Base-by-base conservation (phyloP, 2,888 invertebrate species). In the Pyrocoelia pectoralis region DNA sequence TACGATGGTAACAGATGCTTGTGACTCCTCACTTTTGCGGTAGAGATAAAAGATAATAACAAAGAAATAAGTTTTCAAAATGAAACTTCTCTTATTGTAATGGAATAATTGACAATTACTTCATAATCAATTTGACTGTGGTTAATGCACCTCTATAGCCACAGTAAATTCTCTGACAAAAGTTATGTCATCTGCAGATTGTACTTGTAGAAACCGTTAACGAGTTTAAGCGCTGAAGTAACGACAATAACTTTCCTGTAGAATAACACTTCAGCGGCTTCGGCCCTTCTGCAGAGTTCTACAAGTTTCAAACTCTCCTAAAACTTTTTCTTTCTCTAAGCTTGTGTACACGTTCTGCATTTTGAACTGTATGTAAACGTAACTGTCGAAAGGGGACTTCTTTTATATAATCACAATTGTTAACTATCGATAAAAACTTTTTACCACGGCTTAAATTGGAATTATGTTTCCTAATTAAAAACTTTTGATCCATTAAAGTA, bases 151-250 rank as follows among this genome's bases (percentile, higher is more conserved):
- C 58, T 59, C 40, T 55, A 29, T 46, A 50, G 38, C 51, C 24
- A 55, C 58, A 54, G 58, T 55, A 59, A 63, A 63, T 50, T 49
- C 24, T 40, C 41, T 17, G 55, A 59, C 63, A 63, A 58, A 63
- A 63, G 58, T 63, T 58, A 56, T 61, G 63, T 63, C 63, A 63
- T 52, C 65, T 65, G 65, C 65, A 65, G 65, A 56, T 60, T 53
- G 53, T 65, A 56, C 63, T 63, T 60, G 56, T 56, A 56, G 51
- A 38, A 65, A 60, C 56, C 60, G 56, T 65, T 60, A 65, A 60
- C 65, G 60, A 60, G 51, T 60, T 60, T 60, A 65, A 65, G 65
- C 58, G 56, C 51, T 56, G 46, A 65, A 65, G 56, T 60, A 65
- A 60, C 51, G 65, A 60, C 65, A 60, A 60, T 65, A 65, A 65